phyloP scores from a whole-genome alignment of 2,888 invertebrate species.

The Bellardia bayeri region DNA sequence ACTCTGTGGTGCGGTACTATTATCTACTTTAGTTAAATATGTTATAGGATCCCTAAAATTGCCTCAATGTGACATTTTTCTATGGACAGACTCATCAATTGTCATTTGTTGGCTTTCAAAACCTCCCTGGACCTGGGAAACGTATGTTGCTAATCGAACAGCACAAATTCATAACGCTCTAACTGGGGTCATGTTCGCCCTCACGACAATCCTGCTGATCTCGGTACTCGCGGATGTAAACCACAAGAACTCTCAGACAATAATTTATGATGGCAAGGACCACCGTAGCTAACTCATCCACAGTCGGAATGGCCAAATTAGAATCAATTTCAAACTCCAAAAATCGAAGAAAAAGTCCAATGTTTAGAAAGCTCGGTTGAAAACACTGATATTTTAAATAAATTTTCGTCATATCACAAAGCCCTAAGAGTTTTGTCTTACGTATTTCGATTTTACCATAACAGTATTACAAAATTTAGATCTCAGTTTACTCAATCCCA shows the following conservation, averaged over 20 bases:
- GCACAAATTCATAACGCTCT: slow-evolving; percentile 6
- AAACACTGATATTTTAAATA: not conserved
- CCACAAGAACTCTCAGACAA: not conserved
- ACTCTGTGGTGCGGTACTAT: slow-evolving; percentile 31
- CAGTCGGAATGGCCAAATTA: not conserved
- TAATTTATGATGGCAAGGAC: too few relatives aligned
- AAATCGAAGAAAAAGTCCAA: not conserved
- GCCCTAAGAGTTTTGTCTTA: not conserved
- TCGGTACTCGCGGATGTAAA: slow-evolving; percentile 25
- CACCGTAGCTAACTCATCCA: too few relatives aligned
- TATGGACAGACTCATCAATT: slow-evolving; percentile 32
- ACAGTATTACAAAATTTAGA: too few relatives aligned
- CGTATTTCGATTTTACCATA: too few relatives aligned
- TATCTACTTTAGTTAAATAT: slow-evolving; percentile 20
- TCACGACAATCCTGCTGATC: slow-evolving; percentile 26
- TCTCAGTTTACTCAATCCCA: too few relatives aligned
- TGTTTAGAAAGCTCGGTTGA: not conserved
- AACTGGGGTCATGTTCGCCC: slow-evolving; percentile 1
- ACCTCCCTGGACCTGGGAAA: too few relatives aligned
- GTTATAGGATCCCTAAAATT: not conserved
- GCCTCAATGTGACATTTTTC: not conserved
- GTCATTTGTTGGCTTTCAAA: slow-evolving; percentile 14
- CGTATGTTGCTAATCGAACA: slow-evolving; percentile 24
- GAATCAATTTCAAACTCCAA: not conserved
- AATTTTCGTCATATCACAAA: not conserved